Conservation (phyloP, 2,888 invertebrate genomes). For the Perithous albicinctus region DNA sequence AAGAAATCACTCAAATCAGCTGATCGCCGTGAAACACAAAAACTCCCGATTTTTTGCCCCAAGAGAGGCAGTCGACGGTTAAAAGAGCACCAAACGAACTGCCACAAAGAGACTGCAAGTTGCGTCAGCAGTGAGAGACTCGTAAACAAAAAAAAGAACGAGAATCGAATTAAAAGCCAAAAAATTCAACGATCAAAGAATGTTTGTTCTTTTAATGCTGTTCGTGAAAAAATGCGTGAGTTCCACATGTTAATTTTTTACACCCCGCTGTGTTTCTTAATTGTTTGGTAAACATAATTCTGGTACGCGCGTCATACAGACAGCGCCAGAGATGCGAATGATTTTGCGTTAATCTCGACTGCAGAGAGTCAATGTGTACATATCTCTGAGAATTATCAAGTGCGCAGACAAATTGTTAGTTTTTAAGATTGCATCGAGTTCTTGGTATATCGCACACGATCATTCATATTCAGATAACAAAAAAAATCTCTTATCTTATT, state of each 20-base stretch:
- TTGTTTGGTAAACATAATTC: constrained; percentile 4
- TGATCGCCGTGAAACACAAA: no score
- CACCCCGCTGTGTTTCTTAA: not conserved
- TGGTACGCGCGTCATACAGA: not conserved
- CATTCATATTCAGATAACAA: not conserved
- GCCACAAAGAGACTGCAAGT: constrained; percentile 54
- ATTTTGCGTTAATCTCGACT: not conserved
- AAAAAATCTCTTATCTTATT: not conserved
- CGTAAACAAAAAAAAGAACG: not conserved
- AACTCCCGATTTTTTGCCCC: no score
- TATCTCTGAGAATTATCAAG: not conserved
- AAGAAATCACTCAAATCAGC: no score
- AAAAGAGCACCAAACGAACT: constrained; percentile 1
- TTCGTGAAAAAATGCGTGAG: not conserved
- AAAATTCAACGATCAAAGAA: not conserved
- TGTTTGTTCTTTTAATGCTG: constrained; percentile 13
- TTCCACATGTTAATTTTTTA: not conserved
- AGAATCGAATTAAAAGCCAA: constrained; percentile 11
- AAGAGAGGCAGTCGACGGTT: no score
- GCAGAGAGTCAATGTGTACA: not conserved
- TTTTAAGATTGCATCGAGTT: not conserved
- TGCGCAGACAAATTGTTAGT: not conserved
- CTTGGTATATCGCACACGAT: not conserved
- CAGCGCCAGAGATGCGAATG: not conserved
- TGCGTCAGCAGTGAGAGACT: constrained; percentile 33